phyloP scores from a whole-genome alignment of 2,797 vertebrate genomes.

The Balearica regulorum region DNA sequence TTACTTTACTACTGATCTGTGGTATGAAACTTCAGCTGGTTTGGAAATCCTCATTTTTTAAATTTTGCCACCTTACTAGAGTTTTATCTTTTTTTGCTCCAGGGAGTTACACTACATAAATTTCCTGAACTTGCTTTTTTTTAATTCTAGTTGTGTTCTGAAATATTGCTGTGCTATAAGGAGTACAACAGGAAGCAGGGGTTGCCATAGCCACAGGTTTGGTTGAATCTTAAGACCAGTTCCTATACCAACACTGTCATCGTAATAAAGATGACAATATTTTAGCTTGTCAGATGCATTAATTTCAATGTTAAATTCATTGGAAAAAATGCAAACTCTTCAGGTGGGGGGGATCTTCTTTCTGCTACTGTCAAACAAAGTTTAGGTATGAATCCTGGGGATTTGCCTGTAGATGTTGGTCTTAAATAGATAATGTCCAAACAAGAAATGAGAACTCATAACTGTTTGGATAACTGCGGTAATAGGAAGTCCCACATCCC shows the following conservation, averaged over 20 bases:
- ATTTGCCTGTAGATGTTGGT: background rate
- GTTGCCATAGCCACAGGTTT: background rate
- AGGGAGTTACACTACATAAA: background rate
- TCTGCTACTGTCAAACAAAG: background rate
- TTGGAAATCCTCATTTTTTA: background rate
- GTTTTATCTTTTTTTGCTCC: background rate
- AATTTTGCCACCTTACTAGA: background rate
- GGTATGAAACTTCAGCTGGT: background rate
- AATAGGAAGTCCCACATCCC: background rate
- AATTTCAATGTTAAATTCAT: background rate
- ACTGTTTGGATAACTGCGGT: background rate
- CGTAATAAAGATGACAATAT: background rate
- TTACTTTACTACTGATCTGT: background rate
- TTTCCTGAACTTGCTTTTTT: background rate
- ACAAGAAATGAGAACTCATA: background rate
- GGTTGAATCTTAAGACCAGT: background rate
- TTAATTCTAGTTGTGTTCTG: background rate
- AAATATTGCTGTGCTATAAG: background rate
- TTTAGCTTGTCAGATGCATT: background rate
- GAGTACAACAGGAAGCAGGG: background rate
- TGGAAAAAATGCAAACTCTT: background rate
- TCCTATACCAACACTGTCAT: background rate
- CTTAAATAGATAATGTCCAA: background rate
- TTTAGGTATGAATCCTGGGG: background rate
- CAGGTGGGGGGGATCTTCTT: background rate